A percentile compares a stretch with the other conserved stretches of the same genome.
phyloP scores from a whole-genome alignment of 2,113 vertebrate genomes.

The Myodes glareolus region DNA sequence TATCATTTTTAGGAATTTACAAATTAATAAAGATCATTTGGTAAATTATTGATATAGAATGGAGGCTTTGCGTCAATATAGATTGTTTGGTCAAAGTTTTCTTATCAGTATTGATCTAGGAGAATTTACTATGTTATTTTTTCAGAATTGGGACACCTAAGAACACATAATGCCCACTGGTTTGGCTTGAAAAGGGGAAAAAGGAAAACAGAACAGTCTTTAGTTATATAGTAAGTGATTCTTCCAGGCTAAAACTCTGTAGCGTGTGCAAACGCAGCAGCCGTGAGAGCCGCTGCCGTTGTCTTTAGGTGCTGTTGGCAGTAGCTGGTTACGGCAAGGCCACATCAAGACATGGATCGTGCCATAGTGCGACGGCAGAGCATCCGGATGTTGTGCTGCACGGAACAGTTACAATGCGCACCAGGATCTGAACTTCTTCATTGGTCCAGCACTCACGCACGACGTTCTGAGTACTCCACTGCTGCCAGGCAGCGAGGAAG shows the following conservation, averaged over 20 bases:
- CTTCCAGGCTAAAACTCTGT: neutral
- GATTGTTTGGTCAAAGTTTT: neutral
- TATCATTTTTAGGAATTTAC: conserved; percentile 39
- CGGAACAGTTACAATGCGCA: neutral
- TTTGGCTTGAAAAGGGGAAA: neutral
- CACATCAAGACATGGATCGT: neutral
- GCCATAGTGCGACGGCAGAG: neutral
- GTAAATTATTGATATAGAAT: neutral
- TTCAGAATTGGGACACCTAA: neutral
- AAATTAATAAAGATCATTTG: conserved; percentile 14
- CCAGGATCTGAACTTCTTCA: neutral
- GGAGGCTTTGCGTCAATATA: neutral
- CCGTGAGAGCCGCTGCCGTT: neutral
- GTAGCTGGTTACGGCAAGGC: neutral
- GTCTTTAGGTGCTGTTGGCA: neutral
- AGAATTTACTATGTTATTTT: neutral
- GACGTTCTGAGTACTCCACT: neutral
- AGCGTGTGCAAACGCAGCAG: neutral
- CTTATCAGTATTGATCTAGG: neutral
- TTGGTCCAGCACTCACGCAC: neutral
- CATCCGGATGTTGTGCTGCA: neutral
- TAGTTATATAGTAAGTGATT: neutral
- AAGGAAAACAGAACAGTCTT: neutral
- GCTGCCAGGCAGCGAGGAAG: neutral
- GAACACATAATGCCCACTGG: neutral